Evolutionary conservation across 2,113 vertebrate species (phyloP).

Genomic region (Prietella phreatophila): DNA sequence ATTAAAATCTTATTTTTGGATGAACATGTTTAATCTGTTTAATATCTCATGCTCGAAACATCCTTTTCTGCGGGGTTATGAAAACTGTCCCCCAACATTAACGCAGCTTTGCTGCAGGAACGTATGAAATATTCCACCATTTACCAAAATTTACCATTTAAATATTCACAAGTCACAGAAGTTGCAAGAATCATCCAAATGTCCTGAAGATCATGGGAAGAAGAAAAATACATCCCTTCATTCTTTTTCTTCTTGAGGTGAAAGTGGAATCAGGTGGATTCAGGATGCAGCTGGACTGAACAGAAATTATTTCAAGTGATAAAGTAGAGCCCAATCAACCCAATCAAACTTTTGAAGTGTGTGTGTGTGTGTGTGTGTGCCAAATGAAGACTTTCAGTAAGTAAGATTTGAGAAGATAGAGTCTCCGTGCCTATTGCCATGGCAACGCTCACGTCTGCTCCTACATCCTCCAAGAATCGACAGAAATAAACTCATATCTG

Average conservation of each 20-base stretch:
- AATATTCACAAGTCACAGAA: not conserved
- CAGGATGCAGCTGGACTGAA: not conserved
- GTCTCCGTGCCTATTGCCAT: conserved; percentile 45
- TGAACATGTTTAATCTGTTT: not conserved
- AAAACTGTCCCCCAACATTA: not conserved
- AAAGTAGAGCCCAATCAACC: conserved; percentile 24
- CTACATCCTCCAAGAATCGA: conserved; percentile 28
- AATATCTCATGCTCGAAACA: not conserved
- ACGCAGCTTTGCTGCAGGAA: not conserved
- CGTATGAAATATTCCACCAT: not conserved
- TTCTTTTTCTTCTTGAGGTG: not conserved
- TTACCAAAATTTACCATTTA: no score
- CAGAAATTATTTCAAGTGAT: conserved; percentile 11
- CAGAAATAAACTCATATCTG: conserved; percentile 42
- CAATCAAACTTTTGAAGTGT: conserved; percentile 10
- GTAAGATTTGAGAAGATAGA: not conserved
- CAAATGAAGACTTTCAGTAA: conserved; percentile 10
- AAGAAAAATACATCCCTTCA: not conserved
- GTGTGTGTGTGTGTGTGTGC: not conserved
- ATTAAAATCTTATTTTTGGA: not conserved
- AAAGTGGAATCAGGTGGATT: not conserved
- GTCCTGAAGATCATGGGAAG: not conserved
- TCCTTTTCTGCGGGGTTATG: not conserved
- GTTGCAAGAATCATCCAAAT: not conserved
- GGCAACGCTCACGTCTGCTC: conserved; percentile 38